phyloP scores from a whole-genome alignment of 2,888 invertebrate species.

The Hedychridium roseum region DNA sequence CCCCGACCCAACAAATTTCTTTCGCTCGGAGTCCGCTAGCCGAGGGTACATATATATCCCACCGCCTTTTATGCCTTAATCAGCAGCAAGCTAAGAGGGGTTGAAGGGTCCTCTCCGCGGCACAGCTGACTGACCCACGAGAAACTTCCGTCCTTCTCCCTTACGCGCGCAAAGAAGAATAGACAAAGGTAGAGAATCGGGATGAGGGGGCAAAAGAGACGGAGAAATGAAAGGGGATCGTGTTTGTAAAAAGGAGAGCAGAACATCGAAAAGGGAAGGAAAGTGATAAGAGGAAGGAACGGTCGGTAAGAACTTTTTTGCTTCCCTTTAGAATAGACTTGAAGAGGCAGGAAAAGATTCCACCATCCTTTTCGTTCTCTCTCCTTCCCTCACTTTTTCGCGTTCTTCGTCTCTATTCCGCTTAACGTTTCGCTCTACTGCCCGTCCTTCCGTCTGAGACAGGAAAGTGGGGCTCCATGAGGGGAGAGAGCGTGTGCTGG shows the following conservation, averaged over 20 bases:
- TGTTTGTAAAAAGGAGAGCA: constrained; percentile 11
- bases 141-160: constrained; percentile 24
- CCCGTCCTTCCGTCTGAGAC: too few species aligned
- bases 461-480: constrained; percentile 2
- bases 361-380: constrained; percentile 15
- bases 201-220: constrained; percentile 9
- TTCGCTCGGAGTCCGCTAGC: too few species aligned
- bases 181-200: too few species aligned
- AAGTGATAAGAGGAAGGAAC: constrained; percentile 3
- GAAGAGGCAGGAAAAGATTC: constrained; percentile 18
- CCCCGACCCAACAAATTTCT: constrained; percentile 34
- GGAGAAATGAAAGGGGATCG: not conserved
- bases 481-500: constrained; percentile 23
- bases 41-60: constrained; percentile 20
- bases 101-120: constrained; percentile 36
- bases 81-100: constrained; percentile 29
- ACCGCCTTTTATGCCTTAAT: constrained; percentile 43
- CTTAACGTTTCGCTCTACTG: too few species aligned
- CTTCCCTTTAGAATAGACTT: constrained; percentile 33
- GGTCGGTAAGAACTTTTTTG: constrained; percentile 29
- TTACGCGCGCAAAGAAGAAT: constrained; percentile 28
- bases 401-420: too few species aligned
- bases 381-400: too few species aligned
- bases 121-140: constrained; percentile 34
- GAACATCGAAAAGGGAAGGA: constrained; percentile 8